Base-by-base conservation (phyloP, 2,888 invertebrate species). In the Griposia aprilina region DNA sequence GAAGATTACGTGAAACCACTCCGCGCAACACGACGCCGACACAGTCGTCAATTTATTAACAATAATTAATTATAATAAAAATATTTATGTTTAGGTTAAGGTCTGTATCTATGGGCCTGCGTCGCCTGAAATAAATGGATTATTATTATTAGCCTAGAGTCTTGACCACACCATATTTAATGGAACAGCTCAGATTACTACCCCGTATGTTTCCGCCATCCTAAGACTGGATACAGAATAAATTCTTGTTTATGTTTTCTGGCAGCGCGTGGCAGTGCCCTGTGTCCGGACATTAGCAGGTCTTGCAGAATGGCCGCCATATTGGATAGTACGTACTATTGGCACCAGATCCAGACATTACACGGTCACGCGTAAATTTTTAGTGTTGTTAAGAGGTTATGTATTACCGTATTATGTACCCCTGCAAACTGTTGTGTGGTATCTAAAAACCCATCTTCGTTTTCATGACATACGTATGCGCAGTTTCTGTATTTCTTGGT, bases 171-270 rank as follows among this genome's bases (percentile, higher is more conserved):
- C 15, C 30, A 36, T 17, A n/a, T 23, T 23, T 2, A 36, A 15
- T 13, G 15, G 10, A 45, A 26, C 69, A 30, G 73, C 57, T 23
- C 67, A n/a, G 48, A 30, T 36, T 72, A 41, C 10, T 8, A 5
- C 4, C 5, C 69, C 65, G 69, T 81, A 68, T 85, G 73, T 83
- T 79, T 81, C 11, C 52, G 23, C 13, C 11, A 20, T 23, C 52
- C 59, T 87, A 63, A 86, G 76, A 86, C 65, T 74, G 62, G 75
- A 81, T 69, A 78, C 74, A 72, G 59, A 81, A 85, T 87, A 87
- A 81, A 87, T 74, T 78, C 74, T 79, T 87, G 88, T 87, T 87
- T 89, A 89, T 89, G 81, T 87, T 88, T 87, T 89, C 86, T 89
- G 89, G 89, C 85, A 74, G 65, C 77, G 45, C 78, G 75, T 67